Base-by-base conservation (phyloP, 2,797 vertebrate genomes). In the Schizothorax lantsangensis region DNA sequence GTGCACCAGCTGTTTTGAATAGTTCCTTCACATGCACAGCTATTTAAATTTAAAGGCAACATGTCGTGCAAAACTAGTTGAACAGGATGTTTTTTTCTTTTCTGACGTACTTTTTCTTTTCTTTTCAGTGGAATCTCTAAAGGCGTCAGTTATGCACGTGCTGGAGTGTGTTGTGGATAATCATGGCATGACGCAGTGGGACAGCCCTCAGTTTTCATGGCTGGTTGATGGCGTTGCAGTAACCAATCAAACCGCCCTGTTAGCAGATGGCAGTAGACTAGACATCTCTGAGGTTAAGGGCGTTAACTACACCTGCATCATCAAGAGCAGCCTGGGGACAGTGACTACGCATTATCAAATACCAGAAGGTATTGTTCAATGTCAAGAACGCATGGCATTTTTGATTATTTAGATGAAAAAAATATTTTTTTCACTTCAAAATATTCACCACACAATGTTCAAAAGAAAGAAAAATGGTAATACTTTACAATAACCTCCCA, bases 251-350 rank as follows among this genome's bases (percentile, higher is more conserved):
- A 85, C 47, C 0, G 79, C 33, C 4, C 43, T 89, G 1, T 87
- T 90, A 5, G 71, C 2, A 7, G 62, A 89, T 0, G 87, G 88
- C 40, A 88, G 79, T 2, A 80, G 1, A 26, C 88, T 92, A 1
- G 23, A 79, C 17, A 72, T 83, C 1, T 68, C 75, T 0, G 33
- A 2, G 2, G 4, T 33, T 0, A 64, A 71, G 7, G 69, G 62
- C 0, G 33, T 17, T 0, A 92, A 88, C 64, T 92, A 91, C 87
- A 92, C 90, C 38, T 92, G 92, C 72, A 19, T 89, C 5, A 49
- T 78, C 4, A 45, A 38, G 21, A 92, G 85, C 86, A 90, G 86
- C 17, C 88, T 89, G 66, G 90, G 91, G n/a, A 78, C 26, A 7
- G 87, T 26, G 47, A 15, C 9, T 2, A 23, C 54, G 52, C 19